Evolutionary conservation across 64 coral and sea anemone genomes (phyloP), one percentile per base, ranked within the genome.

Genomic region (Montipora cactus): DNA sequence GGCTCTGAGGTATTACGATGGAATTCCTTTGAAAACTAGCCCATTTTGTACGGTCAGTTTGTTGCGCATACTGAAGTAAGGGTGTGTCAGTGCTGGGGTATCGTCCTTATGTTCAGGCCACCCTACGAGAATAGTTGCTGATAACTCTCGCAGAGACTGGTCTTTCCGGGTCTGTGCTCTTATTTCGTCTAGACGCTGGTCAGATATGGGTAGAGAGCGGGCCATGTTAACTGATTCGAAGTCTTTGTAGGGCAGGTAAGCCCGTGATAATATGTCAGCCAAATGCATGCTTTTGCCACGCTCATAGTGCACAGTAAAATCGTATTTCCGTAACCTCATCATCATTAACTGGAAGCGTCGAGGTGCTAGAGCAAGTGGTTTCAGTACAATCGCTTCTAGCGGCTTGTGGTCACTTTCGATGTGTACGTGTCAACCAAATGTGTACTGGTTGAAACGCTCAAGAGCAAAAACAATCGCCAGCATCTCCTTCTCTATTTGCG

Each of bases 231-330:
- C 52, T 57, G 52, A 57, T 57, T 57, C 52, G 1, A 57, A 57
- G 52, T 57, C 48, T 59, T 80, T 62, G 4, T 15, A 85, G 18
- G 74, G 71, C 91, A 57, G 52, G 52, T 57, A 57, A 57, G 52
- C 52, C 10, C 52, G 52, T 57, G 52, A 57, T 2, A 57, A 57
- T 2, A 57, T 57, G 52, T 57, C 52, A 2, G 91, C 83, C 11
- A 87, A n/a, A 15, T 92, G 73, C 81, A 92, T 74, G 90, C 77
- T 92, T n/a, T 50, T 85, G 25, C 14, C 81, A 67, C 49, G 76
- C 13, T 89, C 71, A 47, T 76, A 62, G 9, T 19, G n/a, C 6
- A 92, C 16, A 2, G 50, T 18, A 67, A 84, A 57, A 23, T 87
- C 91, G 19, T 87, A 87, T 5, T 87, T 74, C 7, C 87, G 91